Base-by-base conservation (phyloP, 1,140 invertebrate genomes). In the Leptopilina boulardi region DNA sequence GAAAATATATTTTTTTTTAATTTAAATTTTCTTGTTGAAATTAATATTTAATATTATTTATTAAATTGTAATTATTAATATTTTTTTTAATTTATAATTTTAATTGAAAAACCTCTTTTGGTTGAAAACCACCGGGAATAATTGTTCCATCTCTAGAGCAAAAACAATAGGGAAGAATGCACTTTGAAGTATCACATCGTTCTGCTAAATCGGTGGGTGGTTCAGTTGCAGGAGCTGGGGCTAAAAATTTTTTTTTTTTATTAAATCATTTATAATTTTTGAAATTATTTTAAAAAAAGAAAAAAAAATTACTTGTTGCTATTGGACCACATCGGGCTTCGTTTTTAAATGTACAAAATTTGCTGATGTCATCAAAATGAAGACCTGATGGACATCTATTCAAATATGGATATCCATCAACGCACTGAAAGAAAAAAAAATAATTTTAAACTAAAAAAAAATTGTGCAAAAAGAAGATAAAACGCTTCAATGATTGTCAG, bases 321-420 rank as follows among this genome's bases (percentile, higher is more conserved):
- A 98, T 94, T 13, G 97, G 97, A 42, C 97, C 97, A 88, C 97
- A 98, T 86, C 95, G 93, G n/a, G 96, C 96, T 91, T 97, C 96
- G 78, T 94, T 94, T 91, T 97, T 97, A 88, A 97, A 98, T 0
- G 96, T 98, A 87, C 97, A 98, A 78, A 95, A 96, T 91, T 98
- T 98, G 87, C 94, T 96, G 76, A 96, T 94, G 84, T 98, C 96
- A 87, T 98, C 97, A 87, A 98, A 98, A 87, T 96, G 96, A 5
- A 98, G 90, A 41, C 96, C 96, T 10, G 97, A 96, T 6, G 97
- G 97, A 91, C 97, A 98, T 84, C 96, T 93, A 88, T 96, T 97
- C 83, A 96, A 86, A 85, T 97, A 97, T 0, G 96, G 96, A 88
- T 93, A 96, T 21, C 95, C 95, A 90, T 97, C 96, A 21, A 97